A percentile compares a stretch with the other conserved stretches of the same genome.
Conservation (phyloP, 2,888 invertebrate species). For the Entomobrya multifasciata region DNA sequence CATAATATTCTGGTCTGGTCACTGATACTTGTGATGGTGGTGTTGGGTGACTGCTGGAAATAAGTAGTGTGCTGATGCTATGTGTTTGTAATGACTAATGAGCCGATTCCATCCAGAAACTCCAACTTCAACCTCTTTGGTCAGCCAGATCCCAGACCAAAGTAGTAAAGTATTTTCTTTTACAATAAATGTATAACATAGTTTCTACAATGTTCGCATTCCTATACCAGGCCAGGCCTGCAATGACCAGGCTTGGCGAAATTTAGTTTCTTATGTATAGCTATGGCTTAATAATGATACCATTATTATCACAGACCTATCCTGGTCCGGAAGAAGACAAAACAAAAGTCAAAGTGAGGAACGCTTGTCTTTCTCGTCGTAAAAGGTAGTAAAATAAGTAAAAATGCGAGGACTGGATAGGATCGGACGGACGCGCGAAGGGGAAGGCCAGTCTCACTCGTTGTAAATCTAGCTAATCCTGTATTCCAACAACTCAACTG, state of each 20-base stretch:
- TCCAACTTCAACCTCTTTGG: constrained; percentile 54
- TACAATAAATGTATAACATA: no score
- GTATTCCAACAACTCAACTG: background rate
- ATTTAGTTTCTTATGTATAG: background rate
- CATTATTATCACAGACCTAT: background rate
- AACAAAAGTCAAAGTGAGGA: constrained; percentile 18
- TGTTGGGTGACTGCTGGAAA: constrained; percentile 48
- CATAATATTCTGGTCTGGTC: background rate
- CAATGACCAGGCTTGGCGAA: background rate
- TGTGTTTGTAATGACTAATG: constrained; percentile 74
- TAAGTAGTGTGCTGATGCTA: constrained; percentile 35
- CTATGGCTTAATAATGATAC: constrained; percentile 1
- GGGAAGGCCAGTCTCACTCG: background rate
- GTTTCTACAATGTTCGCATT: no score
- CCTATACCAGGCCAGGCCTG: no score
- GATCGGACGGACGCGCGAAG: no score
- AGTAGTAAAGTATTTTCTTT: no score
- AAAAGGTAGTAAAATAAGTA: background rate
- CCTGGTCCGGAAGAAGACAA: background rate
- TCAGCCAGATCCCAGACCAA: no score
- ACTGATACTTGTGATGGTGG: constrained; percentile 51
- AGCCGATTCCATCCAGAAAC: no score
- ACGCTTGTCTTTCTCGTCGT: background rate
- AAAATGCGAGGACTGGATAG: no score
- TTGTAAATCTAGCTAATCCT: background rate